These are phyloP conservation scores for Xylota sylvarum DNA, from an alignment of 2,888 invertebrate genomes.

Conservation along the genomic window DNA sequence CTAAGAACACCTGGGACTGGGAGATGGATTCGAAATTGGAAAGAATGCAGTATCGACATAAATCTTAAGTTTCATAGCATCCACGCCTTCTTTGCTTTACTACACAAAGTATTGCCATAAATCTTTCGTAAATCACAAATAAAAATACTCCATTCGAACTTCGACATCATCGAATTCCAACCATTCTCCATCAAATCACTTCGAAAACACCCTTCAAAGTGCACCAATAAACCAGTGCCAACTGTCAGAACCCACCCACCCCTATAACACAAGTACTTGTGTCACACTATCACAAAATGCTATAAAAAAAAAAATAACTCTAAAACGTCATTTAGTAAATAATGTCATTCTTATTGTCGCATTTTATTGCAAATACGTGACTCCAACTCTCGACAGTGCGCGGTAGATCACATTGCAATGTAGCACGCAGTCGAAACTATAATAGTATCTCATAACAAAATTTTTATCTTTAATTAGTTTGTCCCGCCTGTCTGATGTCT, in stretches of 20 bases:
- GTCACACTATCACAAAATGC: not conserved
- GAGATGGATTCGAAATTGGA: not conserved
- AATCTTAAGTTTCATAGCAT: not conserved
- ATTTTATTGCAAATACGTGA: conserved; percentile 65
- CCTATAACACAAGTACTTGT: not conserved
- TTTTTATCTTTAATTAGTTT: conserved; percentile 37
- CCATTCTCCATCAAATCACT: not conserved
- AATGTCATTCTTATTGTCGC: conserved; percentile 21
- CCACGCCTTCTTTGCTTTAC: not conserved
- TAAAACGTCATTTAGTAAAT: conserved; percentile 30
- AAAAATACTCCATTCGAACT: not conserved
- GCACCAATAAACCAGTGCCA: conserved; percentile 4
- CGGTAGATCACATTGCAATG: conserved; percentile 33
- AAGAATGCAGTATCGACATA: not conserved
- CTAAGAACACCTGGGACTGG: conserved; percentile 16
- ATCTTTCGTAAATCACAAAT: not conserved
- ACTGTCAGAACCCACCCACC: not conserved
- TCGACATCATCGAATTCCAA: conserved; percentile 7
- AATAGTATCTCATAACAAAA: conserved; percentile 1
- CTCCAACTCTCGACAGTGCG: conserved; percentile 3
- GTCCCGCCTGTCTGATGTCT: conserved; percentile 5
- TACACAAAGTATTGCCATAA: not conserved
- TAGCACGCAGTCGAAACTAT: conserved; percentile 13
- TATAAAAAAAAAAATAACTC: conserved; percentile 36
- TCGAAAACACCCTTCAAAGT: conserved; percentile 1